Evolutionary conservation across 2,797 vertebrate species (phyloP), one percentile per base, ranked within the genome.

Genomic region (Sebastiscus tertius): DNA sequence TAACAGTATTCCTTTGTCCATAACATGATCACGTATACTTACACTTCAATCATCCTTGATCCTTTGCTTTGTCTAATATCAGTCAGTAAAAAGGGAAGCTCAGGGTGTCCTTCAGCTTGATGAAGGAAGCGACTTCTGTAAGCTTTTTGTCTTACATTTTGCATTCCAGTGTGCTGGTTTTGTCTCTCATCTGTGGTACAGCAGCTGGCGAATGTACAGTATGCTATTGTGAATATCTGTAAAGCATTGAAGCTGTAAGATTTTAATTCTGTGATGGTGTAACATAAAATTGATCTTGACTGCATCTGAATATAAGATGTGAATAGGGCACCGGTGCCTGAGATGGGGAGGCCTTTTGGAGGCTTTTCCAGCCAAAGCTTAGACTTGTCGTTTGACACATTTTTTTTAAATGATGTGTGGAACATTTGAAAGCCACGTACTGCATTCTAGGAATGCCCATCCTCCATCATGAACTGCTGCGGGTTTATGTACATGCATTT

Each of bases 371-470:
- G 78, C 55, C 75, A 61, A 77, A 79, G 79, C 68, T 29, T 39
- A 4, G 49, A 67, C 58, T 68, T 58, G 8, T 49, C 2, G 9
- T 60, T 78, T 83, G 70, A 83, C 66, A 79, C 33, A 2, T 82
- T 75, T 54, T 58, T 58, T 58, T 58, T 11, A 54, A 77, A 75
- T 5, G 22, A 75, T 60, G 83, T 81, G 75, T 83, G 24, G 20
- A 81, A 81, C 73, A 67, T 75, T 75, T 82, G 31, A 84, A 81
- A 60, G 49, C 24, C 72, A 74, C 60, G 14, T 82, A 49, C 34
- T 94, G 91, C 88, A 93, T 93, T 93, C 92, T 84, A 72, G 54
- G 91, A 94, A 92, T 93, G 92, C 88, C 82, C 62, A 29, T 80
- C 54, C 4, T 79, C 46, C 29, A 7, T 70, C 66, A 70, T 10